Base-by-base conservation (phyloP, 2,888 invertebrate species). In the Apodemia mormo region DNA sequence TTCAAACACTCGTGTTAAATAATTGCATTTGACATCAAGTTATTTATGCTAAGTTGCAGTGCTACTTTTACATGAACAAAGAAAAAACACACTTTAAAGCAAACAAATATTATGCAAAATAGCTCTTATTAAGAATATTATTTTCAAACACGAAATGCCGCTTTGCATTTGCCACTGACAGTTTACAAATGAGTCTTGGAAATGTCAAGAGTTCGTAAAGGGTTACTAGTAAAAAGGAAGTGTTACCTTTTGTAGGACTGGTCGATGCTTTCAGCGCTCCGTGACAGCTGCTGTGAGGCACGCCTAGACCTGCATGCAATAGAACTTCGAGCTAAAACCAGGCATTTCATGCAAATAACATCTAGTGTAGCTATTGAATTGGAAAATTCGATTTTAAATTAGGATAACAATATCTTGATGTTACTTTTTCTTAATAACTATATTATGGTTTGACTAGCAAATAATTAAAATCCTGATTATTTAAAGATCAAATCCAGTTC, bases 231-330 rank as follows among this genome's bases (percentile, higher is more conserved):
- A 14, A 61, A 66, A 70, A 68, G 40, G 56, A 37, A 70, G 37
- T 67, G 69, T 93, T 94, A 95, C 95, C 95, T 94, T 81, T 94
- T 94, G 82, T 93, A 91, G 30, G 90, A 82, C 77, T 94, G 94
- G 82, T 94, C 94, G 89, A 95, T 94, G 91, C 94, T 95, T 89
- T 95, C 95, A 80, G 94, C 94, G 85, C 95, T 95, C 86, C 95
- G 90, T 84, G 95, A 95, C 86, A 96, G 94, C 92, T 97, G 97
- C 94, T 97, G 97, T 82, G 97, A 97, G 86, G 97, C 96, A 89
- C 97, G 96, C 89, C 97, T 96, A 94, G 97, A 96, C 96, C 97
- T 97, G 95, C 87, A 94, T 94, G 94, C 93, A 93, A 94, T 88
- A 94, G 87, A 94, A 91, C 89, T 87, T 86, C 85, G 84, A 84